Base-by-base conservation (phyloP, 1,140 invertebrate genomes). In the Pseudomyrmex cubaensis region DNA sequence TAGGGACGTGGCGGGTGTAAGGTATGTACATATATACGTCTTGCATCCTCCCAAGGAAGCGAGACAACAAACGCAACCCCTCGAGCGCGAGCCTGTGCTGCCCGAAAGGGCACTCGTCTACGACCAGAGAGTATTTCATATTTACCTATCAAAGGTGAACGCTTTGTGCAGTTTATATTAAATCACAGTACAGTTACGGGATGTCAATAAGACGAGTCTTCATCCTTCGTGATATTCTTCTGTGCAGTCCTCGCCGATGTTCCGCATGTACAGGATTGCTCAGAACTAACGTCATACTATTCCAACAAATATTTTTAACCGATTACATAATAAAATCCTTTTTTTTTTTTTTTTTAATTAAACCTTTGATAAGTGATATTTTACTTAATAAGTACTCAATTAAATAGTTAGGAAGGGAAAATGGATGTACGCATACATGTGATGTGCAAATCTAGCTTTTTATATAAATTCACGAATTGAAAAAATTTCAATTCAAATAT, bases 81-180 rank as follows among this genome's bases (percentile, higher is more conserved):
- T 88, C 78, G 57, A 86, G 75, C 84, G 44, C 44, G 44, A 70
- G 63, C 78, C 22, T 62, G 85, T 89, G 76, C 85, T 69, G 73
- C 85, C 70, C 82, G 70, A 82, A 88, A 89, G 87, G 82, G 66
- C 69, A 85, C 87, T 90, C 85, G 84, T 85, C 85, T 78, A 72
- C 83, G 84, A 83, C 85, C 85, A 67, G 90, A 67, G 90, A 89
- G 89, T 92, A 92, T 93, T 93, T 93, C 90, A 89, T 89, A 90
- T 93, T 92, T 91, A 89, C 85, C 85, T 91, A 89, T 93, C 90
- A 92, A 93, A 93, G 91, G 88, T 92, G 85, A 63, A 82, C 83
- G 85, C 90, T 92, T 93, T 91, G 88, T 93, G 85, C 83, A 88
- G 85, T 90, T 92, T 91, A 93, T 92, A 93, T 93, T 92, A 91